Percentiles rank a stretch among this genome's conserved stretches.
Conservation (phyloP, 2,797 vertebrate genomes). For the Anguilla anguilla region DNA sequence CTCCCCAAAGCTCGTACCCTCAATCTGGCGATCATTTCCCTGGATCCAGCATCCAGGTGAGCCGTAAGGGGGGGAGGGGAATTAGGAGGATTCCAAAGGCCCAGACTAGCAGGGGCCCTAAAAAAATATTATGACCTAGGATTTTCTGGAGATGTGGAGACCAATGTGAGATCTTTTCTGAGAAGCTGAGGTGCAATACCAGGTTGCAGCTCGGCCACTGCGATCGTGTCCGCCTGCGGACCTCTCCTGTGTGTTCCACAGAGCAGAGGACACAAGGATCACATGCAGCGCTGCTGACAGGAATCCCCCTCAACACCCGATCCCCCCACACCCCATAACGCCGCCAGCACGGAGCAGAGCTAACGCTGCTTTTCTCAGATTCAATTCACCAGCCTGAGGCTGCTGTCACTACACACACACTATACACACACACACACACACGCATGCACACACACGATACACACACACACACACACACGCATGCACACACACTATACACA, state of each 20-base stretch:
- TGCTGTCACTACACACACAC: background rate
- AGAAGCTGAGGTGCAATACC: too few species aligned
- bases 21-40: too few species aligned
- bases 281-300: background rate
- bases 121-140: too few species aligned
- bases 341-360: background rate
- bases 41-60: too few species aligned
- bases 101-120: too few species aligned
- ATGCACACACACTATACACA: background rate
- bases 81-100: too few species aligned
- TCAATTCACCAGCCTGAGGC: background rate
- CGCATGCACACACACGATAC: conserved; percentile 7
- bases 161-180: too few species aligned
- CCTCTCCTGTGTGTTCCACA: background rate
- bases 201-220: too few species aligned
- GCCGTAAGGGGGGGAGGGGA: too few species aligned
- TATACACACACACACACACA: background rate
- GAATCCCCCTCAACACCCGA: background rate
- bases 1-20: background rate
- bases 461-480: background rate
- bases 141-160: too few species aligned
- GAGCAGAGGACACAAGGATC: background rate
- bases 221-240: too few species aligned
- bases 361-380: background rate
- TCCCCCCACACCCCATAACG: background rate